Conservation (phyloP, 2,888 invertebrate species). For the Sinopyrophorus schimmeli region DNA sequence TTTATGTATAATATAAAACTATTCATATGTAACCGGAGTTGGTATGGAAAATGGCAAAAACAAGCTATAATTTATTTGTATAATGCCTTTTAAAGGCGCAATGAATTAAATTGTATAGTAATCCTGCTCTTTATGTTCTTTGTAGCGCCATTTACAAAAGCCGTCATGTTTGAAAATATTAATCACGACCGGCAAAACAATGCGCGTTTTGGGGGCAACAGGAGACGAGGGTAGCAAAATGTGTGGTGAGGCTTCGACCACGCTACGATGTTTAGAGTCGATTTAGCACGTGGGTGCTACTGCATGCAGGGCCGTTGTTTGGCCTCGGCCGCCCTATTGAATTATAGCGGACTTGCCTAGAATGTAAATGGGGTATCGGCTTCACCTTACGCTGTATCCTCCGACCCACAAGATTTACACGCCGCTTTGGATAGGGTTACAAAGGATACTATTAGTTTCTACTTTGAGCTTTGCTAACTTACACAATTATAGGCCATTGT, state of each 20-base stretch:
- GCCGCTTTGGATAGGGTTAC: constrained; percentile 40
- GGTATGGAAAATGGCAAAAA: constrained; percentile 35
- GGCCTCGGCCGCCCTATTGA: constrained; percentile 36
- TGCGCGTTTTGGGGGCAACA: constrained; percentile 34
- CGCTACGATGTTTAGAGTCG: constrained; percentile 37
- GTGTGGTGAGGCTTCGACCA: constrained; percentile 27
- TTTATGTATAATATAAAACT: constrained; percentile 34
- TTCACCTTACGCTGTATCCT: constrained; percentile 24
- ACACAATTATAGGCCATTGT: constrained; percentile 2
- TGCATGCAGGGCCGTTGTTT: constrained; percentile 27
- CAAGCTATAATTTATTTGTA: constrained; percentile 42
- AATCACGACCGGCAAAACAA: constrained; percentile 44
- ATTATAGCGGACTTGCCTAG: constrained; percentile 39
- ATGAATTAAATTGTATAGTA: constrained; percentile 46
- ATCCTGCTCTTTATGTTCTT: constrained; percentile 42
- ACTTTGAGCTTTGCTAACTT: constrained; percentile 21
- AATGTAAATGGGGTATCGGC: constrained; percentile 36
- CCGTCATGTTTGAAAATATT: constrained; percentile 45
- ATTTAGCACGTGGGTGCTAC: constrained; percentile 39
- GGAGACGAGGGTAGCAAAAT: constrained; percentile 20
- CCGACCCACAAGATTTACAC: constrained; percentile 41
- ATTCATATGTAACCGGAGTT: constrained; percentile 19
- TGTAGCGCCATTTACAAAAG: constrained; percentile 42
- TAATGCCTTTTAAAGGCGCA: constrained; percentile 43
- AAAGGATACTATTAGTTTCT: constrained; percentile 36